A percentile compares a stretch with the other conserved stretches of the same genome.
Evolutionary conservation across 2,113 vertebrate species (phyloP).

Genomic region (Gopherus flavomarginatus): DNA sequence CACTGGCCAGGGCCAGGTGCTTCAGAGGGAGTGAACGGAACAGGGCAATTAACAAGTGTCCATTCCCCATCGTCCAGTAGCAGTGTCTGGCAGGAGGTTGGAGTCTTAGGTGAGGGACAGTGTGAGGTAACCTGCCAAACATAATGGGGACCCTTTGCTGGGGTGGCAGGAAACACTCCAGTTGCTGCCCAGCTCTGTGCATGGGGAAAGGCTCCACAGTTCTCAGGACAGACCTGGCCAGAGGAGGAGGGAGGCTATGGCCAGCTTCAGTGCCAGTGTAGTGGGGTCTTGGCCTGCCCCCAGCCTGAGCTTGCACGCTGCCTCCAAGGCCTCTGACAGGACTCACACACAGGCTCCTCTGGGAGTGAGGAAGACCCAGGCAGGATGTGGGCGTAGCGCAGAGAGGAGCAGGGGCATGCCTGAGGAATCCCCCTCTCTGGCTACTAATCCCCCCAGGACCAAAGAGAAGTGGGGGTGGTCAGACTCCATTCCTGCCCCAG

Average conservation of each 20-base stretch:
- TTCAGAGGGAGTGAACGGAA: not conserved
- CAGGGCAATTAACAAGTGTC: not conserved
- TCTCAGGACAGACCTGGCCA: not conserved
- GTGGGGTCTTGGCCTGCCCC: not conserved
- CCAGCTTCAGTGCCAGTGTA: not conserved
- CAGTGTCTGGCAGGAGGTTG: not conserved
- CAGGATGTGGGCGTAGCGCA: too few species aligned
- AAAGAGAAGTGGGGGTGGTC: not conserved
- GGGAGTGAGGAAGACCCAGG: too few species aligned
- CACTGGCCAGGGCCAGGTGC: too few species aligned
- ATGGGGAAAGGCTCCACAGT: not conserved
- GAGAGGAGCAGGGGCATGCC: not conserved
- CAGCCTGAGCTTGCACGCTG: not conserved
- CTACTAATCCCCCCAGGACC: not conserved
- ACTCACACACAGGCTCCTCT: too few species aligned
- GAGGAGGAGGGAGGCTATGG: not conserved
- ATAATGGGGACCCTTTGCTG: not conserved
- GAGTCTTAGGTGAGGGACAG: not conserved
- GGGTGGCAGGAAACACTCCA: not conserved
- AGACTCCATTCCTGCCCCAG: not conserved
- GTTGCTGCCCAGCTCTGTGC: too few species aligned
- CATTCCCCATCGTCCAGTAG: not conserved
- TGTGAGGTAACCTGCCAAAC: too few species aligned
- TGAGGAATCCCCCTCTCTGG: not conserved
- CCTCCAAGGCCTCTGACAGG: not conserved